Conservation (phyloP, 1,140 invertebrate genomes). For the Pogonomyrmex barbatus region DNA sequence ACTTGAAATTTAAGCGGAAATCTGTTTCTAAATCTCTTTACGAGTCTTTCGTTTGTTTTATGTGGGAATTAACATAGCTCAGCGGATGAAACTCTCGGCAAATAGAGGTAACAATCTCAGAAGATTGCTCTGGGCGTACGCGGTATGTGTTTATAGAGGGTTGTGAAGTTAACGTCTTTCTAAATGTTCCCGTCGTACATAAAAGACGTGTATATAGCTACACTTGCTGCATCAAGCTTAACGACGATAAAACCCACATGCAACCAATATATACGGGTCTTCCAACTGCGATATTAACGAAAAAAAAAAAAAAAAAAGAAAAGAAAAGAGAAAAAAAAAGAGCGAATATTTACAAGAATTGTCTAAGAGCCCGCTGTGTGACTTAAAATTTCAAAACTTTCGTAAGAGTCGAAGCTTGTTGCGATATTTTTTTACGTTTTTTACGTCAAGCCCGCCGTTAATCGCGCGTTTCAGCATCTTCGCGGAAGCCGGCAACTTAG, state of each 20-base stretch:
- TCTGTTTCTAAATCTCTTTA: constrained; percentile 21
- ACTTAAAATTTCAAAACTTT: neutral
- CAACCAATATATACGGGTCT: constrained; percentile 8
- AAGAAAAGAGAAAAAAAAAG: no score
- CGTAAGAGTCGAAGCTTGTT: neutral
- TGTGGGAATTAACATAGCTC: neutral
- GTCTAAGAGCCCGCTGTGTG: neutral
- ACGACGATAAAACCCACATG: neutral
- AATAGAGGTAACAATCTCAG: neutral
- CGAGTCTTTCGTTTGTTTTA: constrained; percentile 5
- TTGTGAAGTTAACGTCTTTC: constrained; percentile 30
- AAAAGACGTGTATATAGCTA: neutral
- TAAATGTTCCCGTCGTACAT: constrained; percentile 13
- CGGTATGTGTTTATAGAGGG: constrained; percentile 4
- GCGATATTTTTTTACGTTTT: neutral
- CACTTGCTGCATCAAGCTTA: neutral
- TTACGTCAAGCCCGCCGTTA: no score
- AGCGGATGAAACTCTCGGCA: neutral
- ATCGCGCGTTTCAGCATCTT: neutral
- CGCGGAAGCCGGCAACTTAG: neutral
- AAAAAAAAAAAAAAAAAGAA: no score
- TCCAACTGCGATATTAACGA: neutral
- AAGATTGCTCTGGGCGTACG: neutral
- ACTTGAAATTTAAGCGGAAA: constrained; percentile 8
- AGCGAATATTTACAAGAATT: no score